phyloP scores from a whole-genome alignment of 2,797 vertebrate genomes.

The Cirrhinus molitorella region DNA sequence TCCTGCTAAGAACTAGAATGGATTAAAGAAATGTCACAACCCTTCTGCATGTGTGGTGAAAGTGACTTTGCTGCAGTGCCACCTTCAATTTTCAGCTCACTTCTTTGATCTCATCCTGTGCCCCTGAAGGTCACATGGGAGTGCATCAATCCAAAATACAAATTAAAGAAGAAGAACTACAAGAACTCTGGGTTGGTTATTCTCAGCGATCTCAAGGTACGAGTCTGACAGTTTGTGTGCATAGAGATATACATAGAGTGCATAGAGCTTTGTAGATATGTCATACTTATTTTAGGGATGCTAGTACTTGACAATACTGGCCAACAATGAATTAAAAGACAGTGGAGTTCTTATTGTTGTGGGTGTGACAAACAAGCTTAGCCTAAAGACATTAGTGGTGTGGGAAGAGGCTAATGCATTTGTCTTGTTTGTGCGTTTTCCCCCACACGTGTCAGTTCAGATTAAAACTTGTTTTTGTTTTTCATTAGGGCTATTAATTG shows the following conservation, averaged over 20 bases:
- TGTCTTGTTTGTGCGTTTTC: constrained; percentile 12
- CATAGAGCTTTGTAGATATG: neutral
- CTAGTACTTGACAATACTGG: neutral
- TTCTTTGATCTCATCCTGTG: constrained; percentile 39
- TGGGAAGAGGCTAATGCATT: constrained; percentile 25
- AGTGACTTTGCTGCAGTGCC: constrained; percentile 12
- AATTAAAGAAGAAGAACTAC: constrained; percentile 93
- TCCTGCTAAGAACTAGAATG: constrained; percentile 53
- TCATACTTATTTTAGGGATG: neutral
- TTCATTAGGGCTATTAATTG: neutral
- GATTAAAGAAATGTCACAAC: constrained; percentile 57
- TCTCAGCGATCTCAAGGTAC: constrained; percentile 91
- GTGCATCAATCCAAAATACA: constrained; percentile 95
- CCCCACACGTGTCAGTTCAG: constrained; percentile 15
- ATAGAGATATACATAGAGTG: neutral
- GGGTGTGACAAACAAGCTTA: constrained; percentile 39
- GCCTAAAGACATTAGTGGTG: constrained; percentile 17
- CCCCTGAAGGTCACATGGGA: constrained; percentile 90
- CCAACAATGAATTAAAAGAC: constrained; percentile 3
- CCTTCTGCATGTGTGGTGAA: constrained; percentile 37
- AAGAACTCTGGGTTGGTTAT: constrained; percentile 94
- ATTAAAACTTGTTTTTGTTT: neutral
- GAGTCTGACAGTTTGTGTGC: constrained; percentile 9
- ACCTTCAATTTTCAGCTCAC: constrained; percentile 17
- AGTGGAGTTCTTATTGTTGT: constrained; percentile 34